Evolutionary conservation across 2,113 vertebrate genomes (phyloP).

Genomic region (Ameiurus melas): DNA sequence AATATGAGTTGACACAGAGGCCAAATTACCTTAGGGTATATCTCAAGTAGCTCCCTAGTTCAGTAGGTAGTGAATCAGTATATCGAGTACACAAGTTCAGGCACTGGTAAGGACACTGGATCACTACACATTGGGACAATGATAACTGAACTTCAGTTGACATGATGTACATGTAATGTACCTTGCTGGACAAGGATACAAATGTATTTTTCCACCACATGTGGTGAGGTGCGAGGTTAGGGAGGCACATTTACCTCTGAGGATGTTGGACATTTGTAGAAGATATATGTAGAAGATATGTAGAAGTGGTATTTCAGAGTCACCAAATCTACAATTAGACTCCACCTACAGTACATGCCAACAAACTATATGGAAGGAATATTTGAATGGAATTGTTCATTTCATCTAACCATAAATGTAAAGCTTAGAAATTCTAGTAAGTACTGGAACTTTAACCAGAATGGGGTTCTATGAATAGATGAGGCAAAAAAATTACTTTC

Average conservation of each 20-base stretch:
- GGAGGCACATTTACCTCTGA: background rate
- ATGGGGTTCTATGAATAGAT: background rate
- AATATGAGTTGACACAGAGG: no score
- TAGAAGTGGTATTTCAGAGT: background rate
- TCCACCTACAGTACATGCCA: background rate
- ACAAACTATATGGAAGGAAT: background rate
- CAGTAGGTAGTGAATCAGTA: no score
- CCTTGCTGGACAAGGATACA: background rate
- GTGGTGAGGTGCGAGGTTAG: background rate
- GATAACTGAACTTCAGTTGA: no score
- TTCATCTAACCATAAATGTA: background rate
- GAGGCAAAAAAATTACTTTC: background rate
- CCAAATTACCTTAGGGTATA: no score
- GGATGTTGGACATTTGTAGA: background rate
- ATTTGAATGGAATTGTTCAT: background rate
- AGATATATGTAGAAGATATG: background rate
- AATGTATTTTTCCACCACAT: background rate
- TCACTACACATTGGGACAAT: no score
- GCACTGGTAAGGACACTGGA: no score
- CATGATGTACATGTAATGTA: background rate
- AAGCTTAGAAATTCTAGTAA: background rate
- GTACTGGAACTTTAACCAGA: background rate
- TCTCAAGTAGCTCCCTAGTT: no score
- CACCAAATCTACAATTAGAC: background rate
- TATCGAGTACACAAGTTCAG: no score